Base-by-base conservation (phyloP, 2,113 vertebrate genomes). In the Apaloderma vittatum region DNA sequence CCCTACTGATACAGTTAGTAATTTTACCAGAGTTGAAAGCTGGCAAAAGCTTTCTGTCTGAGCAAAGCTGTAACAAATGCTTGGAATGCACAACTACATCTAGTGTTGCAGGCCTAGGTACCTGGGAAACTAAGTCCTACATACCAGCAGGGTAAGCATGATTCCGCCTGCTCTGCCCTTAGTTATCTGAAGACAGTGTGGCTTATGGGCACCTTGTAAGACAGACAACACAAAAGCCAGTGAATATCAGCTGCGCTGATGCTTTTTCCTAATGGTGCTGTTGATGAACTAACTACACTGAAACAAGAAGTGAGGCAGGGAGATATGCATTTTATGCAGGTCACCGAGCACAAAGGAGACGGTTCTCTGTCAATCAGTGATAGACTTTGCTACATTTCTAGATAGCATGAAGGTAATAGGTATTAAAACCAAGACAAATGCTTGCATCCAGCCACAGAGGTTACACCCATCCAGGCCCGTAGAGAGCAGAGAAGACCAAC, bases 201-300 rank as follows among this genome's bases (percentile, higher is more conserved):
- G 21, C 12, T 71, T 45, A 18, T 0, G 0, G 46, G 15, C 43
- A 67, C 3, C 3, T 17, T 22, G 48, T 0, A 0, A 54, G 29
- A 43, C 1, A 19, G 15, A 9, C 48, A 66, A 24, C 11, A 49
- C 12, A 85, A 40, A 72, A 19, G 66, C 8, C 10, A 15, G 37
- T 26, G 34, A 70, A 3, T 63, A 70, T n/a, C 45, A 66, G 10
- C 17, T 55, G 18, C 21, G 9, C 8, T 32, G n/a, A 46, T 57
- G 12, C 5, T 21, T 86, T 80, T 86, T 77, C 17, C 5, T 51
- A 55, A 29, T 23, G 19, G 16, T 54, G 7, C 37, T 72, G 27
- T 6, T 63, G 37, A 48, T 46, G 37, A 40, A 36, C 24, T 13
- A 43, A 34, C 15, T n/a, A 19, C 32, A 58, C 22, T 49, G 29